Evolutionary conservation across 2,888 invertebrate species (phyloP), one percentile per base, ranked within the genome.

Genomic region (Tetrapedia diversipes): DNA sequence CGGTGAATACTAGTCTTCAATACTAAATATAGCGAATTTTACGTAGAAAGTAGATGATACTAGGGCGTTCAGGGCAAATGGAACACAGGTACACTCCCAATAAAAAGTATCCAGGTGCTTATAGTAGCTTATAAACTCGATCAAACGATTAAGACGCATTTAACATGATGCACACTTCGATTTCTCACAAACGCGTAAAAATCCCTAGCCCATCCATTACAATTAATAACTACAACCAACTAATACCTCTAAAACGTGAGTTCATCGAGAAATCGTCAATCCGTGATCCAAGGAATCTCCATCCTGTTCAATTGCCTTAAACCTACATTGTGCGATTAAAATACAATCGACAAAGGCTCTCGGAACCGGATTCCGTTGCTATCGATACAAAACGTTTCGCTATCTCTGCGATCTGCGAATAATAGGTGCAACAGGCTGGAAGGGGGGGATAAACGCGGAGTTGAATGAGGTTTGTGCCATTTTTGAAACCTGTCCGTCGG

Each of bases 391-490:
- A 56, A 56, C 56, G 39, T 39, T 27, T 49, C 56, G 70, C 29
- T 70, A 53, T 54, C 53, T 2, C 32, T 0, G 14, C 71, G 22
- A 71, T 61, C 72, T 47, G 24, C 41, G 22, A 73, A 64, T 64
- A 74, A 19, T 54, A 54, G 47, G 14, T 43, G 39, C 22, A 41
- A 57, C 37, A 34, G 37, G 43, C n/a, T n/a, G n/a, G n/a, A n/a
- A n/a, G n/a, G n/a, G n/a, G n/a, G n/a, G n/a, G n/a, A n/a, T n/a
- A 57, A 43, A 73, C 54, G 56, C 29, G 45, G 49, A 24, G 61
- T 19, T 56, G 43, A 45, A 41, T 24, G 51, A 72, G 73, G 19
- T 41, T 37, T n/a, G 37, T 57, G 47, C n/a, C 60, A 29, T 73
- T 70, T 59, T 39, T 32, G 53, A 39, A 47, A 16, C 59, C 51